Conservation (phyloP, 2,888 invertebrate species). For the Agrilus mali region DNA sequence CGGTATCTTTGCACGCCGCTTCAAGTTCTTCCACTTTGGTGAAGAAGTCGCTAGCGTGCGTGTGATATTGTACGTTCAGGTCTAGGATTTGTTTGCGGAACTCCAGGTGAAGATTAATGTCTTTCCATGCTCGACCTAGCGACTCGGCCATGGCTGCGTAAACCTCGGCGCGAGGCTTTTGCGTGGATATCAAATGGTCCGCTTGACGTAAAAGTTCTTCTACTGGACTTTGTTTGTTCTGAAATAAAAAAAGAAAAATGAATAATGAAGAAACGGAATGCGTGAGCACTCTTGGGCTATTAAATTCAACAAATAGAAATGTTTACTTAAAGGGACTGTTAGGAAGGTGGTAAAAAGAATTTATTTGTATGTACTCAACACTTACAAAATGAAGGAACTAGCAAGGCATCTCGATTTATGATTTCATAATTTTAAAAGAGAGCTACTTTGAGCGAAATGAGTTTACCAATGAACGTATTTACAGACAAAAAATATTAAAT, state of each 20-base stretch:
- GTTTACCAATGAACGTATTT: no score
- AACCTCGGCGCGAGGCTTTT: constrained; percentile 63
- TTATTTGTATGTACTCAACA: no score
- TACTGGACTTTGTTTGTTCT: constrained; percentile 81
- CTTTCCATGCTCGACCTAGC: constrained; percentile 64
- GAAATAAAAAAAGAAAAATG: constrained; percentile 18
- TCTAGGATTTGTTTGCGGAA: constrained; percentile 64
- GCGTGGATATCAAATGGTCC: constrained; percentile 69
- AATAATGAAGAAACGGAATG: neutral
- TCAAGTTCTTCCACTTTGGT: constrained; percentile 56
- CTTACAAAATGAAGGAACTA: neutral
- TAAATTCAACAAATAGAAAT: no score
- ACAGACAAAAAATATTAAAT: no score
- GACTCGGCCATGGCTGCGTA: constrained; percentile 83
- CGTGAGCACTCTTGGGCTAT: no score
- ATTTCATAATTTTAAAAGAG: no score
- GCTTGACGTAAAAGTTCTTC: constrained; percentile 76
- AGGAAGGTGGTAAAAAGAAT: no score
- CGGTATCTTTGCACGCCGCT: constrained; percentile 50
- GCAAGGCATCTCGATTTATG: no score
- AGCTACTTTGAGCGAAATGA: no score
- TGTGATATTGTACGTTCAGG: constrained; percentile 67
- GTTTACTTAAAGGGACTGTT: no score
- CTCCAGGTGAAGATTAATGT: constrained; percentile 67
- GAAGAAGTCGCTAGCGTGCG: constrained; percentile 54